Percentiles rank a stretch among this genome's conserved stretches.
Conservation (phyloP, 2,113 vertebrate genomes). For the Neogobius melanostomus region DNA sequence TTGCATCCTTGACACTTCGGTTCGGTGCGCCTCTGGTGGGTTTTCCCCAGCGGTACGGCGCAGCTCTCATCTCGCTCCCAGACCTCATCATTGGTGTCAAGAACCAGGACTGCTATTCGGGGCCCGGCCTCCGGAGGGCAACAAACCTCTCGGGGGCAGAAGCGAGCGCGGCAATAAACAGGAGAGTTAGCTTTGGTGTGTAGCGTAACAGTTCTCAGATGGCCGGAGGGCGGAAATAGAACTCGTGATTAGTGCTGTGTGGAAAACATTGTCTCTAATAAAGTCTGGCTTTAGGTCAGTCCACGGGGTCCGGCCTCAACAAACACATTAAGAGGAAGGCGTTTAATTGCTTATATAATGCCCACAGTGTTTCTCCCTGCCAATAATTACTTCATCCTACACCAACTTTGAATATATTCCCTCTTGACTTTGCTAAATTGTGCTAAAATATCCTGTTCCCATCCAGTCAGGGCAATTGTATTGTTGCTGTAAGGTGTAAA, state of each 20-base stretch:
- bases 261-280: slow-evolving; percentile 35
- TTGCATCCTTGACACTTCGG: slow-evolving; percentile 70
- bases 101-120: slow-evolving; percentile 66
- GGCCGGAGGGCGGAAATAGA: slow-evolving; percentile 18
- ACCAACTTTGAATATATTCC: neutral
- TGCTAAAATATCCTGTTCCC: slow-evolving; percentile 2
- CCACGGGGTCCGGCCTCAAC: neutral
- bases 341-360: slow-evolving; percentile 20
- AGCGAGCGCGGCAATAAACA: slow-evolving; percentile 53
- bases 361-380: slow-evolving; percentile 7
- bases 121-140: slow-evolving; percentile 56
- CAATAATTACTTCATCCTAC: slow-evolving; percentile 20
- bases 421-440: slow-evolving; percentile 5
- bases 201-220: slow-evolving; percentile 18
- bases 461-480: too few relatives aligned
- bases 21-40: slow-evolving; percentile 42
- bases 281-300: slow-evolving; percentile 20
- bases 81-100: slow-evolving; percentile 59
- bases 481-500: too few relatives aligned
- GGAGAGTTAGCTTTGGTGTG: slow-evolving; percentile 28
- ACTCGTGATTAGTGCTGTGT: slow-evolving; percentile 31
- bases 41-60: slow-evolving; percentile 35
- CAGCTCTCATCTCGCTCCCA: slow-evolving; percentile 41
- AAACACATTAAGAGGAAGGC: slow-evolving; percentile 12
- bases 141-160: slow-evolving; percentile 43